These are phyloP conservation scores for Tortrix viridana DNA, from an alignment of 2,888 invertebrate genomes.

Conservation along the genomic window DNA sequence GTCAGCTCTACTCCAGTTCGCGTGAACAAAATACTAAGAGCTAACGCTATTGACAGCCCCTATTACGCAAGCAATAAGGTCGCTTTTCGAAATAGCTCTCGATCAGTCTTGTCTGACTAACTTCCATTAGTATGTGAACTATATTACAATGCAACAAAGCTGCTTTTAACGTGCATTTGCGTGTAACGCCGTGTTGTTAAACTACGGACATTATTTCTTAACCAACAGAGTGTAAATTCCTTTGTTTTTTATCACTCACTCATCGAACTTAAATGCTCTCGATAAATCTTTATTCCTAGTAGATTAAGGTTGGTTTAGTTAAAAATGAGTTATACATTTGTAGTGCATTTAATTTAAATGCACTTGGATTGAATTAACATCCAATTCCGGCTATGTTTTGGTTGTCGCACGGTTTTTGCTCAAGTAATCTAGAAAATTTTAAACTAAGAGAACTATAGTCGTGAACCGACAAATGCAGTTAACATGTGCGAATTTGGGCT, in stretches of 20 bases:
- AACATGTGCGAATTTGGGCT: too few relatives aligned
- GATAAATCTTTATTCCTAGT: neutral
- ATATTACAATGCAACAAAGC: too few relatives aligned
- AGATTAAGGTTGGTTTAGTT: neutral
- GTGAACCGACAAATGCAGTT: too few relatives aligned
- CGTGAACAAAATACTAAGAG: neutral
- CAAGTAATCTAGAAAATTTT: too few relatives aligned
- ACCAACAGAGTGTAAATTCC: neutral
- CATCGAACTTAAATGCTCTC: neutral
- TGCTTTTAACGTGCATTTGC: too few relatives aligned
- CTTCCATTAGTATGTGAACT: too few relatives aligned
- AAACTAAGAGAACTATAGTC: too few relatives aligned
- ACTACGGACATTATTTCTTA: neutral
- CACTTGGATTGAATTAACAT: neutral
- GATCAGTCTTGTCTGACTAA: neutral
- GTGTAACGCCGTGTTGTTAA: neutral
- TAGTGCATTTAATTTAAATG: neutral
- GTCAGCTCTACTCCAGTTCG: conserved; percentile 1
- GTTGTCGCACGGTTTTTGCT: conserved; percentile 18
- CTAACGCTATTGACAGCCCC: neutral
- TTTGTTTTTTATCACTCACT: neutral
- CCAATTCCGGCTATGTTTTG: conserved; percentile 18
- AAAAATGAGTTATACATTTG: neutral
- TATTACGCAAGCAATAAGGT: neutral
- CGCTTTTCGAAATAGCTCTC: neutral